Conservation (phyloP, 2,888 invertebrate genomes). For the Drosophila barbarae region DNA sequence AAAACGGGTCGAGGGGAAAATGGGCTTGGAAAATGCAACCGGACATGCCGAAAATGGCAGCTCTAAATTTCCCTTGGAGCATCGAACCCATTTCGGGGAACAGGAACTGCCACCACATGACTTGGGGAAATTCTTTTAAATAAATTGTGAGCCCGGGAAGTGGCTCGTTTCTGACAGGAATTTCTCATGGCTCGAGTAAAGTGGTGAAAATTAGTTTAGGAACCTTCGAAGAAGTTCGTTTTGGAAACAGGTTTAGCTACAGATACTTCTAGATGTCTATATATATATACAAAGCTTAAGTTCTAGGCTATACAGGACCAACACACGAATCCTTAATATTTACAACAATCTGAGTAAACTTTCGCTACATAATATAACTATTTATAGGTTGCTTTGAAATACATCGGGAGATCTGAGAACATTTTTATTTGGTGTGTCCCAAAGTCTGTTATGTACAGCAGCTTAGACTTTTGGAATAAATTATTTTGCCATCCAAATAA, state of each 20-base stretch:
- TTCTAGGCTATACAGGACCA: constrained; percentile 41
- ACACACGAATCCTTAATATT: constrained; percentile 24
- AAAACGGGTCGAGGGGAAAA: background rate
- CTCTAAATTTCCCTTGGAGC: constrained; percentile 30
- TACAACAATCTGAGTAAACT: constrained; percentile 37
- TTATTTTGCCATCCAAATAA: background rate
- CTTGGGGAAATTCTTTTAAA: constrained; percentile 34
- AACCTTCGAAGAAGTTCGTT: constrained; percentile 31
- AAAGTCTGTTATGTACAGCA: background rate
- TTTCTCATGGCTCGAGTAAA: constrained; percentile 15
- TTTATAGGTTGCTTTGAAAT: too few relatives aligned
- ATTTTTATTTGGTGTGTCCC: background rate
- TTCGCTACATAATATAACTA: constrained; percentile 29
- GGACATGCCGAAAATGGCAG: constrained; percentile 53
- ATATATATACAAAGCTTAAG: constrained; percentile 53
- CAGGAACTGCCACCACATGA: constrained; percentile 39
- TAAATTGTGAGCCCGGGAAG: constrained; percentile 38
- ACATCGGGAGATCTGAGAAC: background rate
- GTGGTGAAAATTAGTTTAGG: constrained; percentile 19
- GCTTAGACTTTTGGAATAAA: background rate
- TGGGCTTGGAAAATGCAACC: constrained; percentile 35
- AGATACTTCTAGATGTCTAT: constrained; percentile 17
- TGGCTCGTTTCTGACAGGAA: constrained; percentile 29
- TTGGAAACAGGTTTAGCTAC: constrained; percentile 18
- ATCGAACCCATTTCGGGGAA: constrained; percentile 38